These are phyloP conservation scores for Idaea biselata DNA, from an alignment of 2,888 invertebrate species.

Conservation along the genomic window DNA sequence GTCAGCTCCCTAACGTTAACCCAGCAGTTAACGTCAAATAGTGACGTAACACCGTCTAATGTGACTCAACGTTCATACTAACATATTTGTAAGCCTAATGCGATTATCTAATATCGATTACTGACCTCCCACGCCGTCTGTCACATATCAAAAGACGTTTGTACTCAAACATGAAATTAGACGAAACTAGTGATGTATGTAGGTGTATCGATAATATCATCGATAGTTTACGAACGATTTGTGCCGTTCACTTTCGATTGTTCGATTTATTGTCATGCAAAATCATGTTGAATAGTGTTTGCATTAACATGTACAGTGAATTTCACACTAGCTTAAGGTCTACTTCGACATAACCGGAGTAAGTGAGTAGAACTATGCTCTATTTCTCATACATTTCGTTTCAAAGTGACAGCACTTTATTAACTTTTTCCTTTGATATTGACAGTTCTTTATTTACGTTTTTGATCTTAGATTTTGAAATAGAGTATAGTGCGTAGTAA, in stretches of 20 bases:
- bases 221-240: constrained; percentile 41
- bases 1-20: constrained; percentile 13
- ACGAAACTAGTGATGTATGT: constrained; percentile 43
- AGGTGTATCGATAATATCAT: constrained; percentile 48
- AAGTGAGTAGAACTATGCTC: background rate
- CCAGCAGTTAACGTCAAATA: constrained; percentile 20
- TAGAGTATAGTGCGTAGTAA: too few species aligned
- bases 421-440: too few species aligned
- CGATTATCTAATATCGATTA: constrained; percentile 74
- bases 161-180: constrained; percentile 39
- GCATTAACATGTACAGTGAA: constrained; percentile 8
- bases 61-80: constrained; percentile 58
- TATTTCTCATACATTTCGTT: too few species aligned
- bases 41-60: constrained; percentile 46
- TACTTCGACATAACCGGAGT: background rate
- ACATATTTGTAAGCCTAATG: constrained; percentile 63
- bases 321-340: background rate
- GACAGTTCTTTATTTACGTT: too few species aligned
- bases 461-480: too few species aligned
- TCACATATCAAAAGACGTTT: constrained; percentile 45
- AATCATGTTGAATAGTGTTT: constrained; percentile 34
- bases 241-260: constrained; percentile 43
- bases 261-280: constrained; percentile 40
- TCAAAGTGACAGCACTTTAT: too few species aligned
- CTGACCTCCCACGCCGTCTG: constrained; percentile 60